These are phyloP conservation scores for Halocynthia aurantium DNA, from an alignment of 23 tunicate genomes.

Conservation along the genomic window DNA sequence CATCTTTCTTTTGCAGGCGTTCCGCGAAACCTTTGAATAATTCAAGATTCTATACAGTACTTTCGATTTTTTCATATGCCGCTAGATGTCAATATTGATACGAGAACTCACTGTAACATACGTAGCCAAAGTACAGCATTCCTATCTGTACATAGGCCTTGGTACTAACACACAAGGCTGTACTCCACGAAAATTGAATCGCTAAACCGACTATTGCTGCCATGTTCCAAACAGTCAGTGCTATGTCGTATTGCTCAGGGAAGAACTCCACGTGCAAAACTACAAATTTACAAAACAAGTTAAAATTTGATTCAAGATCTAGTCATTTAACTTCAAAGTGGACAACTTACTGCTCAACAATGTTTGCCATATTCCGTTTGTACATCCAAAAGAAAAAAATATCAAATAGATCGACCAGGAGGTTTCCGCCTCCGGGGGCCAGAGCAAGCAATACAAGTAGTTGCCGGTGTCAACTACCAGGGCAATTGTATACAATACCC, in stretches of 20 bases:
- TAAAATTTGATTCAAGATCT: background rate
- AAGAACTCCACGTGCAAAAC: background rate
- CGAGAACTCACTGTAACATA: background rate
- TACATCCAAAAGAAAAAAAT: conserved; percentile 5
- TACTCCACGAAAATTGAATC: conserved; percentile 2
- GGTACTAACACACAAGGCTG: background rate
- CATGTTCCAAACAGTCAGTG: background rate
- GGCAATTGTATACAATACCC: background rate
- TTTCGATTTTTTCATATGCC: no score
- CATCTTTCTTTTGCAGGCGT: no score
- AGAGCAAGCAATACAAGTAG: conserved; percentile 13
- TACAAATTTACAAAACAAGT: background rate
- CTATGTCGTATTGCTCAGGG: background rate
- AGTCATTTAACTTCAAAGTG: background rate
- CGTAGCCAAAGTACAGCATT: background rate
- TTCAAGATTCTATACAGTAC: no score
- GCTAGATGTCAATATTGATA: no score
- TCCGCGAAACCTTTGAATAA: no score
- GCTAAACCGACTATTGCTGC: background rate
- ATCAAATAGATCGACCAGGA: conserved; percentile 14
- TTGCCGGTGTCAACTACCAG: background rate
- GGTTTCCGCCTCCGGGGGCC: conserved; percentile 4
- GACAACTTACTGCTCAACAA: conserved; percentile 3
- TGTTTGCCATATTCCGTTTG: conserved; percentile 21
- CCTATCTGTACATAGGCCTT: background rate